phyloP scores from a whole-genome alignment of 2,888 invertebrate species.

The Synergus gifuensis region DNA sequence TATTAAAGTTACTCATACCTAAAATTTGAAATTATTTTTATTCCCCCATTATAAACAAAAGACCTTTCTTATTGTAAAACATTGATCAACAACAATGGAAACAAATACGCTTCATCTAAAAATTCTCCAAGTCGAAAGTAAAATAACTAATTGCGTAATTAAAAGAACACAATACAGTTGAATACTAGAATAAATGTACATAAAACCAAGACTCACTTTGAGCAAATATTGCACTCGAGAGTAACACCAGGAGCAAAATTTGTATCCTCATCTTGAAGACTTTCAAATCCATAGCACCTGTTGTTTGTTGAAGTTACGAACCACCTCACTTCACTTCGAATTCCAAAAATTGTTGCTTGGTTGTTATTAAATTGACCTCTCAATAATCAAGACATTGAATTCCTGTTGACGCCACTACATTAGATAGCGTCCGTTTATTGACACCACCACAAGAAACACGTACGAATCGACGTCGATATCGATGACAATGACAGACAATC shows the following conservation, averaged over 20 bases:
- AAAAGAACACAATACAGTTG: background rate
- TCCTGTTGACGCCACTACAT: background rate
- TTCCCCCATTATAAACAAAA: no score
- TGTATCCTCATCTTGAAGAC: constrained; percentile 21
- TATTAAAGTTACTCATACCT: no score
- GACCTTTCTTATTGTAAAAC: no score
- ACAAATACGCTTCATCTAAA: no score
- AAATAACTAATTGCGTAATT: no score
- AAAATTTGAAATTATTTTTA: no score
- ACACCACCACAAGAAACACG: constrained; percentile 33
- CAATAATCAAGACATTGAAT: background rate
- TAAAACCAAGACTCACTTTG: constrained; percentile 25
- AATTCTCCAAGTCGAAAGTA: no score
- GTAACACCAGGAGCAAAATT: background rate
- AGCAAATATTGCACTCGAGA: background rate
- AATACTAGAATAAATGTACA: background rate
- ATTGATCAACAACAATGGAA: no score
- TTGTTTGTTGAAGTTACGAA: background rate
- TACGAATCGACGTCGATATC: background rate
- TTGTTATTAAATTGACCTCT: background rate
- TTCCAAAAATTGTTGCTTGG: background rate
- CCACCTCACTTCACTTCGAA: background rate
- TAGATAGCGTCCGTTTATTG: background rate
- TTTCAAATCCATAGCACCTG: constrained; percentile 33
- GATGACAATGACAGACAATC: background rate